Base-by-base conservation (phyloP, 2,797 vertebrate species). In the Paguma larvata region DNA sequence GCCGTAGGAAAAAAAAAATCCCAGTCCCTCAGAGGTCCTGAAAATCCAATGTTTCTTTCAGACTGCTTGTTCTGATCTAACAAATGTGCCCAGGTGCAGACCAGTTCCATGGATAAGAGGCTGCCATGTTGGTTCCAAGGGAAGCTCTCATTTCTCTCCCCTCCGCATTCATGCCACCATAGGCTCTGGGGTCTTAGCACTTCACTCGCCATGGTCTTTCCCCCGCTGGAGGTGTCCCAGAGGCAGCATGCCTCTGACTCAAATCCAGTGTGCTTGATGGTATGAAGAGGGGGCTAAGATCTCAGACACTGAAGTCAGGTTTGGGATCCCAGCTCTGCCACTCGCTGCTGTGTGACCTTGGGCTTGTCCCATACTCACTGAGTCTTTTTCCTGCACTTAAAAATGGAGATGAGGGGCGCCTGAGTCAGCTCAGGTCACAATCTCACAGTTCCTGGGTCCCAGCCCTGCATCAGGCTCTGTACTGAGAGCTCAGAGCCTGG, bases 31-130 rank as follows among this genome's bases (percentile, higher is more conserved):
- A 51, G 21, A 85, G 2, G 4, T 7, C 41, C 72, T 23, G 27
- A 51, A 46, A 95, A 53, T 14, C 12, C 15, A 80, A 1, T 0
- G 18, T 90, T 88, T 63, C 18, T 77, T 90, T 19, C 6, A 70
- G 34, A 83, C 34, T 30, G 1, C 4, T 3, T 27, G 6, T 44
- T 44, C 41, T 44, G 25, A 59, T 30, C 5, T 2, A 48, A 48
- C 2, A 53, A 23, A 34, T 1, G 21, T 46, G 7, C 25, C 25
- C 9, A 3, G 16, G 1, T 27, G 1, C 15, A 70, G 34, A 30
- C 21, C 3, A 30, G 14, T 32, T 77, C 53, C n/a, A 5, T 2
- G 23, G 25, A 5, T 48, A 67, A 83, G 27, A 83, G 83, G 38
- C 19, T 9, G 6, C 32, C 41, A 2, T 2, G 4, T 34, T 48